phyloP scores from a whole-genome alignment of 2,113 vertebrate species.

The Danio rerio region GRCz12tu NC_133186.1:31837501-31838000 shows the following conservation, averaged over 20 bases:
- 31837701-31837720: conserved; percentile 74
- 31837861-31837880: no score
- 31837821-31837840: no score
- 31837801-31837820: no score
- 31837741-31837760: conserved; percentile 81
- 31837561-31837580: conserved; percentile 73
- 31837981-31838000: no score
- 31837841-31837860: no score
- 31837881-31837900: no score
- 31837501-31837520: conserved; percentile 56
- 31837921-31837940: no score
- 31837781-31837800: no score
- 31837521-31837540: conserved; percentile 65
- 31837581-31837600: conserved; percentile 85
- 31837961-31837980: no score
- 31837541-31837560: conserved; percentile 74
- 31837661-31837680: conserved; percentile 73
- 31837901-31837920: no score
- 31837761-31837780: conserved; percentile 75
- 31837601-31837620: conserved; percentile 64
- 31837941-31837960: no score
- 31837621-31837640: conserved; percentile 1
- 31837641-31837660: conserved; percentile 72
- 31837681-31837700: conserved; percentile 69
- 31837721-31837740: conserved; percentile 77